Conservation (phyloP, 2,888 invertebrate species). For the Rhaphigaster nebulosa region DNA sequence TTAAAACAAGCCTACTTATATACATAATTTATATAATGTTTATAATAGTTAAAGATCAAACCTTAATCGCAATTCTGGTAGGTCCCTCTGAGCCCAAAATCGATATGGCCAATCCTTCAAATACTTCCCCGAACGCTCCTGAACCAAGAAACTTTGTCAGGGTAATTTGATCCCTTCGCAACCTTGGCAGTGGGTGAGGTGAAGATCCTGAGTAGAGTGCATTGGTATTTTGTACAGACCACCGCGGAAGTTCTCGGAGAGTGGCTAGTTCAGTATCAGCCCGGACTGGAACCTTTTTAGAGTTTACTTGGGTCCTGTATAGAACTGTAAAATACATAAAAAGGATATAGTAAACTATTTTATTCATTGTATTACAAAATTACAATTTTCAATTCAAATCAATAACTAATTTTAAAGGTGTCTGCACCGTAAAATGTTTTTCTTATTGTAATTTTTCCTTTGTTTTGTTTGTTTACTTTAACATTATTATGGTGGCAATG, state of each 20-base stretch:
- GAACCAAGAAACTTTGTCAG: conserved; percentile 91
- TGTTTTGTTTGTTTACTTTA: no score
- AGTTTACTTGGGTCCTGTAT: conserved; percentile 42
- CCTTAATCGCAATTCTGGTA: conserved; percentile 93
- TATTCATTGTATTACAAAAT: background rate
- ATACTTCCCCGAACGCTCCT: conserved; percentile 98
- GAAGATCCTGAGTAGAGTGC: conserved; percentile 81
- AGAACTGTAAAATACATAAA: conserved; percentile 35
- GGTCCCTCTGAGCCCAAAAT: conserved; percentile 73
- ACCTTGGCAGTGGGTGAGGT: conserved; percentile 78
- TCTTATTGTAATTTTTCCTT: no score
- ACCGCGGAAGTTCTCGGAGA: conserved; percentile 83
- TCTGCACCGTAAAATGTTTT: no score
- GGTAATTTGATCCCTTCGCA: conserved; percentile 87
- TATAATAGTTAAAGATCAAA: conserved; percentile 67
- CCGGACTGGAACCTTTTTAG: conserved; percentile 62
- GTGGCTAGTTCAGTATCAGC: conserved; percentile 88
- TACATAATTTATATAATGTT: background rate
- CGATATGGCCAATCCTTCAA: conserved; percentile 87
- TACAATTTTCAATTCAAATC: background rate
- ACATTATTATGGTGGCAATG: no score
- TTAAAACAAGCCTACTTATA: background rate
- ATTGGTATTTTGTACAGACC: conserved; percentile 84
- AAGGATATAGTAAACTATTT: background rate
- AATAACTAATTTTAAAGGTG: background rate